phyloP scores from a whole-genome alignment of 2,888 invertebrate genomes.

The Pollenia amentaria region DNA sequence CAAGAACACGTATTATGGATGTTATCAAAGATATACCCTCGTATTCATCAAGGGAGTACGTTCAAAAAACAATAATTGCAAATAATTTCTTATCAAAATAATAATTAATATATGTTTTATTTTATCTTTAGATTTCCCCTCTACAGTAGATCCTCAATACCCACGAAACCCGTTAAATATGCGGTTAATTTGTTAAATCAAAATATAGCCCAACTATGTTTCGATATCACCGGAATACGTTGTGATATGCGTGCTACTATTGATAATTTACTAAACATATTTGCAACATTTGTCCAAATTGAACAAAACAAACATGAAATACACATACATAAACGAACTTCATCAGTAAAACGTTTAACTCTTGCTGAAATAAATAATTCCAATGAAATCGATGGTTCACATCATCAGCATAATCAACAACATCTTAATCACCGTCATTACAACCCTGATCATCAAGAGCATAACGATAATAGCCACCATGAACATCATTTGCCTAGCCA shows the following conservation, averaged over 20 bases:
- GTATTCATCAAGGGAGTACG: conserved; percentile 88
- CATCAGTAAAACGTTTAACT: conserved; percentile 50
- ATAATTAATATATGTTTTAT: neutral
- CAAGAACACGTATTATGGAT: conserved; percentile 92
- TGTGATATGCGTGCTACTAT: conserved; percentile 82
- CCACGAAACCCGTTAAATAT: conserved; percentile 88
- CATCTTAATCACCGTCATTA: conserved; percentile 11
- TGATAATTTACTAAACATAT: conserved; percentile 81
- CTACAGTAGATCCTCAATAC: conserved; percentile 85
- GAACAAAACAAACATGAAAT: conserved; percentile 75
- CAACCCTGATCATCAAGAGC: conserved; percentile 38
- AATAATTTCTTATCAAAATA: conserved; percentile 1
- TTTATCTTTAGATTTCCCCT: conserved; percentile 90
- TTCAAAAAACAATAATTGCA: conserved; percentile 61
- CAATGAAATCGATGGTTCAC: conserved; percentile 46
- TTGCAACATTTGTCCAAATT: conserved; percentile 77
- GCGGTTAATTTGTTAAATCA: conserved; percentile 96
- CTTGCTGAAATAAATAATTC: conserved; percentile 68
- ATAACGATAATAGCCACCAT: conserved; percentile 17
- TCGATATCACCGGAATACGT: conserved; percentile 78
- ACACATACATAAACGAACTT: conserved; percentile 44
- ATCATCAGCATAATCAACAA: conserved; percentile 6
- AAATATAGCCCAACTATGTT: conserved; percentile 94
- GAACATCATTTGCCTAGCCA: conserved; percentile 31
- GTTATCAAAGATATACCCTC: conserved; percentile 88